Evolutionary conservation across 2,797 vertebrate species (phyloP), one percentile per base, ranked within the genome.

Genomic region (Ispidina lecontei): DNA sequence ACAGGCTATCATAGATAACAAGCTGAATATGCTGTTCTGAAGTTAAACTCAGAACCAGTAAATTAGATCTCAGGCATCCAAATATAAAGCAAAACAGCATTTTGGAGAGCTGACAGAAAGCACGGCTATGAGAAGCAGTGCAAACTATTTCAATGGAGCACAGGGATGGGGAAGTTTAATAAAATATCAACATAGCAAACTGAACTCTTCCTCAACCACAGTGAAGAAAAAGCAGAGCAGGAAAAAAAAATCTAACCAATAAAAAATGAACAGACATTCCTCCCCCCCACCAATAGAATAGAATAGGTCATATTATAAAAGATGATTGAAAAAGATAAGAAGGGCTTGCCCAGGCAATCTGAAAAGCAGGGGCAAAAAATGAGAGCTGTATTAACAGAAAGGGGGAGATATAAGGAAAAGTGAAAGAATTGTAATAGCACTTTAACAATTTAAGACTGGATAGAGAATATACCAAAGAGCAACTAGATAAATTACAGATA

Each of bases 101-200:
- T 28, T 67, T 52, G 26, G 14, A 72, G 23, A 73, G 13, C 1
- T 20, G 6, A 33, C 21, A 64, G 58, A 65, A 90, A 85, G 70
- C 28, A 72, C 4, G 62, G 14, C 20, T 70, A 76, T 0, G 3
- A 58, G 14, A 7, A 65, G 11, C 52, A 85, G 4, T 13, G 6
- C 8, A 33, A 90, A 70, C 4, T 39, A 63, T 21, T 26, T 20
- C 33, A 65, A 14, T 5, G 16, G 9, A 84, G 46, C 14, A 52
- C 39, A 60, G 62, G 23, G 17, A 60, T 16, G 9, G 10, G 2
- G 8, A 84, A 60, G 6, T 19, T 21, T 6, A 68, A 64, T 14
- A 21, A 55, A 77, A 71, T 15, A 58, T 1, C 16, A 55, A 8
- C 0, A 0, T 1, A 31, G 14, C 17, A 69, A 85, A 58, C 1